Conservation (phyloP, 2,797 vertebrate genomes). For the Pseudochromis fuscus region DNA sequence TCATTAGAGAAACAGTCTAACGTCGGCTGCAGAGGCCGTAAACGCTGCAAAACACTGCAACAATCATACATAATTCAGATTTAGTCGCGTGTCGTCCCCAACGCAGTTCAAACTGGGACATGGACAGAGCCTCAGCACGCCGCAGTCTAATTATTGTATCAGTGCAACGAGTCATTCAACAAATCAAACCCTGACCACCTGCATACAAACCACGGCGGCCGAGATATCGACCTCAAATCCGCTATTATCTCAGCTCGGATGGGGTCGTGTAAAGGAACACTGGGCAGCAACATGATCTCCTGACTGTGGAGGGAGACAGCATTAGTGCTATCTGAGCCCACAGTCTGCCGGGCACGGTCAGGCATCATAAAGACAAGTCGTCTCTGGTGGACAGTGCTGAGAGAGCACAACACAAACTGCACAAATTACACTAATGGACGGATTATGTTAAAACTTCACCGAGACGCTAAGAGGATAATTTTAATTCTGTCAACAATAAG, state of each 20-base stretch:
- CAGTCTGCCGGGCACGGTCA: conserved; percentile 4
- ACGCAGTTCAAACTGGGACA: background rate
- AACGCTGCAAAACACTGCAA: conserved; percentile 20
- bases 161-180: background rate
- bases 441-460: conserved; percentile 15
- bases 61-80: conserved; percentile 19
- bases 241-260: conserved; percentile 35
- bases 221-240: conserved; percentile 31
- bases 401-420: conserved; percentile 9
- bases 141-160: background rate
- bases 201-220: conserved; percentile 16
- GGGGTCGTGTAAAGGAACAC: conserved; percentile 46
- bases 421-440: background rate
- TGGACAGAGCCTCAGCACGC: background rate
- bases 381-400: background rate
- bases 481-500: conserved; percentile 47
- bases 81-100: background rate
- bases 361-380: conserved; percentile 18
- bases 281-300: conserved; percentile 51
- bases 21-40: conserved; percentile 3
- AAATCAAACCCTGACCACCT: conserved; percentile 14
- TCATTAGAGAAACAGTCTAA: background rate
- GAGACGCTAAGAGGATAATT: conserved; percentile 42
- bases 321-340: conserved; percentile 31
- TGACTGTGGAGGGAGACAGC: conserved; percentile 16